phyloP scores from a whole-genome alignment of 2,113 vertebrate genomes.

The Emydura subglobosa region DNA sequence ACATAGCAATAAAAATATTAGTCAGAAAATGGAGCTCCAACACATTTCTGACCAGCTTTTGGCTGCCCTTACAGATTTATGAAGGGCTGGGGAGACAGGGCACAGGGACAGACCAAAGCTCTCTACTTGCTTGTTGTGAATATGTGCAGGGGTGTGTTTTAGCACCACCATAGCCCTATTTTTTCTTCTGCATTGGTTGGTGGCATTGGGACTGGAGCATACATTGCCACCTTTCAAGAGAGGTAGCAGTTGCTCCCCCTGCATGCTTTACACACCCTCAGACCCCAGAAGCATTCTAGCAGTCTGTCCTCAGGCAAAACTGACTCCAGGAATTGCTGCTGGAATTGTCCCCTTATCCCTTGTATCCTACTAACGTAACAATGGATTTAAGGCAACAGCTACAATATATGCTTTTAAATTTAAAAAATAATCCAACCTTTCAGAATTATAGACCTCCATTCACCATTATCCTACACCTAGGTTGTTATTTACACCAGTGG shows the following conservation, averaged over 20 bases:
- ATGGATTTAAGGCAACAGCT: background rate
- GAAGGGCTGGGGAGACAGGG: background rate
- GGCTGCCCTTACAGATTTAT: background rate
- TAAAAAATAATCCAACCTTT: background rate
- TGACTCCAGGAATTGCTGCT: background rate
- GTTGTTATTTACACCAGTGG: background rate
- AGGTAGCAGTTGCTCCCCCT: background rate
- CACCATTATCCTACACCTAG: background rate
- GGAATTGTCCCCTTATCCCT: background rate
- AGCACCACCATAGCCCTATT: fast-evolving
- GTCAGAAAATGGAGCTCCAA: background rate
- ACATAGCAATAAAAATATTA: background rate
- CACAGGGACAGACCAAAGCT: background rate
- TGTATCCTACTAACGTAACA: background rate
- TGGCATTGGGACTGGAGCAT: background rate
- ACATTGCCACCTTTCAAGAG: background rate
- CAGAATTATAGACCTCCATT: background rate
- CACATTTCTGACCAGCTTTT: background rate
- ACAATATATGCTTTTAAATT: background rate
- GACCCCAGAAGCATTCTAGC: background rate
- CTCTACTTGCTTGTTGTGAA: background rate
- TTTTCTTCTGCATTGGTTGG: background rate
- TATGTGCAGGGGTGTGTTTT: background rate
- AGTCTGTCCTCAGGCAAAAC: background rate
- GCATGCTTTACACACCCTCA: background rate